These are phyloP conservation scores for Pardosa pseudoannulata DNA, from an alignment of 2,888 invertebrate species.

Conservation along the genomic window DNA sequence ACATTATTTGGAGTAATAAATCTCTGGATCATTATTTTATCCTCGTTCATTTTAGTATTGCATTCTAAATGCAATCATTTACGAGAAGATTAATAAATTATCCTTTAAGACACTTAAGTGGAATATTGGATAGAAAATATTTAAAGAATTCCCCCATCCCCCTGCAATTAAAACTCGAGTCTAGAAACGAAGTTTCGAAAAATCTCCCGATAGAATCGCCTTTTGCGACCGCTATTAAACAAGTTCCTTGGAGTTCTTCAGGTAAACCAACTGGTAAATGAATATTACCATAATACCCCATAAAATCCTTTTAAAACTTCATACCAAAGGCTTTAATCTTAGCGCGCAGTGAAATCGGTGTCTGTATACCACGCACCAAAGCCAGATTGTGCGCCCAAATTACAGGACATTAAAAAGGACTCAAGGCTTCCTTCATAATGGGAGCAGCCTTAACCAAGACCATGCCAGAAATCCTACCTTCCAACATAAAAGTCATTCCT, in stretches of 20 bases:
- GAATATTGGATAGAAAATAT: not conserved
- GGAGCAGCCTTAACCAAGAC: slow-evolving; percentile 46
- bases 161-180: not conserved
- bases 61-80: not conserved
- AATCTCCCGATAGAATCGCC: slow-evolving; percentile 18
- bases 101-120: not conserved
- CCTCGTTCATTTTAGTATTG: not conserved
- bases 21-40: no score
- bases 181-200: slow-evolving; percentile 13
- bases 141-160: not conserved
- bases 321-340: slow-evolving; percentile 61
- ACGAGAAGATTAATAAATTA: not conserved
- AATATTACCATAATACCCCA: slow-evolving; percentile 67
- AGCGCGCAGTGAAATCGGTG: slow-evolving; percentile 54
- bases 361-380: slow-evolving; percentile 51
- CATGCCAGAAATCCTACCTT: slow-evolving; percentile 64
- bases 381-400: slow-evolving; percentile 61
- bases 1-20: no score
- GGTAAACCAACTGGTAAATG: slow-evolving; percentile 70
- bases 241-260: slow-evolving; percentile 50
- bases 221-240: slow-evolving; percentile 39
- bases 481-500: slow-evolving; percentile 70
- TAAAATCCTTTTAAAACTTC: slow-evolving; percentile 70
- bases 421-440: slow-evolving; percentile 50
- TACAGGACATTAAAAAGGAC: slow-evolving; percentile 70